Evolutionary conservation across 2,888 invertebrate species (phyloP), one percentile per base, ranked within the genome.

Genomic region (Punctoribates punctum): DNA sequence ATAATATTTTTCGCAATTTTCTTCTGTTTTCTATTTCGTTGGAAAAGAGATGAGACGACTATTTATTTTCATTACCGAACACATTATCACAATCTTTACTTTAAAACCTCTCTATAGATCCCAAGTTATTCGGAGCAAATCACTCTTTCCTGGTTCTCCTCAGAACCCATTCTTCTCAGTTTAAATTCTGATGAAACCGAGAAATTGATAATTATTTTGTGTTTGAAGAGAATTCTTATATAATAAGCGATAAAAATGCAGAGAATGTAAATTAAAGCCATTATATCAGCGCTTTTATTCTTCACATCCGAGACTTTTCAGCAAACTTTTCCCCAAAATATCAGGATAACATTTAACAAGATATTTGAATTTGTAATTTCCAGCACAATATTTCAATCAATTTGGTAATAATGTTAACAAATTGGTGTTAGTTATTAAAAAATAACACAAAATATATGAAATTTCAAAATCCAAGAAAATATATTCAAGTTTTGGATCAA

Each of bases 51-150:
- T 62, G 62, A 62, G 62, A n/a, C 34, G 5, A 62, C 62, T 15
- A 62, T 62, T 62, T 62, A 62, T 62, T 62, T 62, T 62, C 62
- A 62, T 62, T 62, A 62, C 27, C 13, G 29, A 62, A 62, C 62
- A 29, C 62, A 62, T 62, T 34, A 62, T 62, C 62, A 62, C 29
- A 62, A 62, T 15, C 34, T 34, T 17, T 27, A 62, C 34, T 62
- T 34, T 62, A 62, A 62, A 62, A 62, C 5, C 25, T 25, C 23
- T 5, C 9, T 25, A 57, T 51, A 57, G 25, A 57, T 25, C 13
- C 57, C 57, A 8, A 57, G 25, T 57, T 57, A 57, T 57, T 15
- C 25, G 57, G 25, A 25, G 13, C 57, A 57, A 57, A 57, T 23
- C 23, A 20, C 57, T 57, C 57, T 57, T 57, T 57, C 25, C 23